Percentiles rank a stretch among this genome's conserved stretches.
These are phyloP conservation scores for Augochlora pura DNA, from an alignment of 1,140 invertebrate species.

Conservation along the genomic window DNA sequence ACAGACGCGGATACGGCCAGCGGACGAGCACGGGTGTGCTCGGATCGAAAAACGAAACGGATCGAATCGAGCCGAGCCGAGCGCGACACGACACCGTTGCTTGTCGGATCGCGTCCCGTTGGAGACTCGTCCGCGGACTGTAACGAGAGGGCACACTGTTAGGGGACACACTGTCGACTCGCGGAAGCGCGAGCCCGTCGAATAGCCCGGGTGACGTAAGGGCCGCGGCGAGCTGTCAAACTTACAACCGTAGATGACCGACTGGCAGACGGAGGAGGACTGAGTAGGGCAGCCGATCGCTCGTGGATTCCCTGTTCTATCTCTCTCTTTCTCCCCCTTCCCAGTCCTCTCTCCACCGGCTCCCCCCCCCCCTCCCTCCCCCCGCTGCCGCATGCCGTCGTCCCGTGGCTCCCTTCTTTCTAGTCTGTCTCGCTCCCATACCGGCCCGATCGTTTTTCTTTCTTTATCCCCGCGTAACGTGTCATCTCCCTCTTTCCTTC, in stretches of 20 bases:
- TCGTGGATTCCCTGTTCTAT: constrained; percentile 65
- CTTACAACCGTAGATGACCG: constrained; percentile 68
- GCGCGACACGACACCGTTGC: no score
- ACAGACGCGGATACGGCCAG: no score
- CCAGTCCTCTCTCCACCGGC: constrained; percentile 9
- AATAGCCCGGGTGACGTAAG: constrained; percentile 2
- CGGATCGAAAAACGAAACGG: no score
- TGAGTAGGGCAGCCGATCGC: constrained; percentile 77
- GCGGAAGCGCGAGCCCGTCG: constrained; percentile 10
- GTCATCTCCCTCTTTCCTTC: constrained; percentile 35
- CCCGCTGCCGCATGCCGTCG: constrained; percentile 18
- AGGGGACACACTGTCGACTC: constrained; percentile 16
- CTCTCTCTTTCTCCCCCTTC: constrained; percentile 56
- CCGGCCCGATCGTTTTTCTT: constrained; percentile 12
- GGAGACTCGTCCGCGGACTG: background rate
- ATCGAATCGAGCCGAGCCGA: no score
- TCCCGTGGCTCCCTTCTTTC: constrained; percentile 9
- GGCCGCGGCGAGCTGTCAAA: constrained; percentile 60
- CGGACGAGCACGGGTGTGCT: background rate
- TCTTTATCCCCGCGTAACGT: constrained; percentile 1
- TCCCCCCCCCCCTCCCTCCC: constrained; percentile 10
- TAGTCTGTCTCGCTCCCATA: background rate
- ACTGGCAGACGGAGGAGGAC: constrained; percentile 77
- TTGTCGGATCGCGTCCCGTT: no score
- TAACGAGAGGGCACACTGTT: background rate